Evolutionary conservation across 2,113 vertebrate genomes (phyloP), one percentile per base, ranked within the genome.

Genomic region (Cynoglossus semilaevis): DNA sequence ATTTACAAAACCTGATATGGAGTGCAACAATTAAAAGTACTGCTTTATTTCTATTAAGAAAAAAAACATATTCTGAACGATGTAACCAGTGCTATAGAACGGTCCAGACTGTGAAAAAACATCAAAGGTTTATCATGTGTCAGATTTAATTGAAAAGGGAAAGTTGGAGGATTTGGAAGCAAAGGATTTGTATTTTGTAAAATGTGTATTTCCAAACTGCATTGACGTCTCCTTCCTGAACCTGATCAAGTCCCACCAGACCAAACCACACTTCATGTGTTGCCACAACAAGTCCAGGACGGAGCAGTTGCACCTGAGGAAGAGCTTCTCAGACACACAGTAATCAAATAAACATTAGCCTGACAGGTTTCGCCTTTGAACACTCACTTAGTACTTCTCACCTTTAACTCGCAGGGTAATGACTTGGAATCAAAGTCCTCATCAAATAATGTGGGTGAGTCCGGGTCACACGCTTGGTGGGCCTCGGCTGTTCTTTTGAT

Each of bases 321-420:
- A 69, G 54, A 55, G 19, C 62, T 58, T 59, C 34, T 67, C 68
- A 79, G 53, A 72, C 71, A 19, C 65, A 6, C 61, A 15, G 49
- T 76, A 80, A 83, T 81, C 61, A 83, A 74, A 83, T 67, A 51
- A 79, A 70, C 74, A 59, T 79, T 59, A 62, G 63, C 58, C 81
- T 83, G 85, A 88, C 87, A 85, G 81, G n/a, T 72, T 81, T 71
- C 16, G 16, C 41, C 82, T 85, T 85, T 85, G 80, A 87, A 84
- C 81, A 82, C 84, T 77, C 80, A 87, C 83, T 87, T 71, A 81
- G 81, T 85, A 73, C 72, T 70, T 89, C 84, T 76, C 78, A 83
- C 85, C 83, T 74, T 35, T 8, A 68, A 72, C 68, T 67, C 67
- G 70, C 76, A 77, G 22, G 76, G 74, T 67, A 84, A 82, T 72